These are phyloP conservation scores for Acronicta psi DNA, from an alignment of 2,888 invertebrate species.

Conservation along the genomic window DNA sequence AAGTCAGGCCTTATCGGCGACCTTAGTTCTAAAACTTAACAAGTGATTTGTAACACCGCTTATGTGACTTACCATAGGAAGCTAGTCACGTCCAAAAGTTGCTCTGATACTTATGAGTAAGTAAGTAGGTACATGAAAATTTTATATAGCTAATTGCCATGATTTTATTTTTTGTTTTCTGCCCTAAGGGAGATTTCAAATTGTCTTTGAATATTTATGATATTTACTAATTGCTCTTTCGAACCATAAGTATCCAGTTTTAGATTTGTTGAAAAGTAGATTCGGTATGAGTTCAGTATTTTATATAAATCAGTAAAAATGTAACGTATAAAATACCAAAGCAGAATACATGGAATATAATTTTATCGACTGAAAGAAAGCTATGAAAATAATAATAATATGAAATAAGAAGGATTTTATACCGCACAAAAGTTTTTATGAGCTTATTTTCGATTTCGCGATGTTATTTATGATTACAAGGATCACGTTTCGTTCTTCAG, in stretches of 20 bases:
- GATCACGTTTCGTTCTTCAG: conserved; percentile 22
- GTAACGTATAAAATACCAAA: no score
- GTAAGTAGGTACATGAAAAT: neutral
- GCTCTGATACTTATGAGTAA: neutral
- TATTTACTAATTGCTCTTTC: no score
- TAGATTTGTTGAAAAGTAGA: no score
- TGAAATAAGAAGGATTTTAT: conserved; percentile 8
- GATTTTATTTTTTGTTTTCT: conserved; percentile 15
- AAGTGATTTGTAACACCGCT: conserved; percentile 30
- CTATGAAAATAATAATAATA: no score
- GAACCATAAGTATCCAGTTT: no score
- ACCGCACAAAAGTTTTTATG: conserved; percentile 35
- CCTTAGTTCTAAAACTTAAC: conserved; percentile 25
- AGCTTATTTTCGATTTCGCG: conserved; percentile 33
- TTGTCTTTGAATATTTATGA: no score
- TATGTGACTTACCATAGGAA: conserved; percentile 14
- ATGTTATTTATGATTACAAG: conserved; percentile 18
- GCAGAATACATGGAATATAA: no score
- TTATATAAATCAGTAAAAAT: no score
- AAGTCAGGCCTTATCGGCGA: conserved; percentile 31
- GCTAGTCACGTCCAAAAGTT: conserved; percentile 36
- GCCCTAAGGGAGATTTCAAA: no score
- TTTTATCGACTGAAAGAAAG: no score
- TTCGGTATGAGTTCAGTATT: no score
- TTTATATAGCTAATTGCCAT: conserved; percentile 21